A percentile compares a stretch with the other conserved stretches of the same genome.
phyloP scores from a whole-genome alignment of 2,797 vertebrate genomes.

The Potorous gilbertii region DNA sequence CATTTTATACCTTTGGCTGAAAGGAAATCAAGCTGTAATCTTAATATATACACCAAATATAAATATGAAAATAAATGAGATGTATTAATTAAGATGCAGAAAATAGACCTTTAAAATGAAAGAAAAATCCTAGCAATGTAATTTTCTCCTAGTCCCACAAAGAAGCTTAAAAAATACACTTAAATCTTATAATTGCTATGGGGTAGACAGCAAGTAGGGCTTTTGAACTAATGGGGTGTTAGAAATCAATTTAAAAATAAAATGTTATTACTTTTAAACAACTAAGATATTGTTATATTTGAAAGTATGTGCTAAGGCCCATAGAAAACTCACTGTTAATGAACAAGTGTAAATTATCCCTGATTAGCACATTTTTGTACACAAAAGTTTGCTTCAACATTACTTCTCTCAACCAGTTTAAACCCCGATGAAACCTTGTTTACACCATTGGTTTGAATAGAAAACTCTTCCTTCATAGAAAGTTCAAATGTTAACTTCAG shows the following conservation, averaged over 20 bases:
- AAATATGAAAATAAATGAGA: slow-evolving; percentile 30
- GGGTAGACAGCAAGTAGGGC: neutral
- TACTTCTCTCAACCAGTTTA: neutral
- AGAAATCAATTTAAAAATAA: neutral
- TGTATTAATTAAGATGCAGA: slow-evolving; percentile 36
- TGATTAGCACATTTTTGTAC: neutral
- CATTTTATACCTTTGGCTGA: slow-evolving; percentile 27
- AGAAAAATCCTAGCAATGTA: slow-evolving; percentile 5
- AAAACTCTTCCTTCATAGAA: neutral
- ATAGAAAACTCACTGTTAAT: neutral
- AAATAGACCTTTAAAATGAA: slow-evolving; percentile 6
- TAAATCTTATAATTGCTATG: slow-evolving; percentile 24
- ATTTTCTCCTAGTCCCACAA: neutral
- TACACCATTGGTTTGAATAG: neutral
- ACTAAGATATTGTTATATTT: neutral
- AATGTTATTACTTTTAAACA: neutral
- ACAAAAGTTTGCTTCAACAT: neutral
- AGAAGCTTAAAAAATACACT: slow-evolving; percentile 7
- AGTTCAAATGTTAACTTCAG: neutral
- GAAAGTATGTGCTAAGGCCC: neutral
- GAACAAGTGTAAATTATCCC: neutral
- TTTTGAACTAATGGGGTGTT: neutral
- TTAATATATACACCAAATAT: slow-evolving; percentile 13
- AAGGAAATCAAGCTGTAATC: slow-evolving; percentile 37
- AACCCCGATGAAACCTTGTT: neutral